Percentiles rank a stretch among this genome's conserved stretches.
phyloP scores from a whole-genome alignment of 2,888 invertebrate species.

The Watsonalla binaria region DNA sequence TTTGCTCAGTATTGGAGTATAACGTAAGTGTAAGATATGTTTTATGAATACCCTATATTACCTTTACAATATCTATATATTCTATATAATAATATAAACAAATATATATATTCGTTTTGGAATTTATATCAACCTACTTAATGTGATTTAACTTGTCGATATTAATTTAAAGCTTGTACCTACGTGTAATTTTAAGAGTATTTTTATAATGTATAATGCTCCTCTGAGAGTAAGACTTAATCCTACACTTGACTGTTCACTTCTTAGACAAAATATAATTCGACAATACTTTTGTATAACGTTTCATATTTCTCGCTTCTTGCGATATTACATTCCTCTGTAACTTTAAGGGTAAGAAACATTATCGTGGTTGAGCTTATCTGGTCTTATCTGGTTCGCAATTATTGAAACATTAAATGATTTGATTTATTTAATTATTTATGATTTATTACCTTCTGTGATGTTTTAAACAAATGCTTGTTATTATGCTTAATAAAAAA shows the following conservation, averaged over 20 bases:
- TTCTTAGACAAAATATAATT: constrained; percentile 45
- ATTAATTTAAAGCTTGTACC: not conserved
- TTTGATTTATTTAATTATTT: not conserved
- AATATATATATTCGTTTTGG: constrained; percentile 18
- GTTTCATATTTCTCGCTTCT: constrained; percentile 34
- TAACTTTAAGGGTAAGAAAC: constrained; percentile 30
- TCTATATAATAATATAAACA: constrained; percentile 38
- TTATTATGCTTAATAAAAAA: too few relatives aligned
- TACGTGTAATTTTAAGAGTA: not conserved
- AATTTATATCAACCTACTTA: not conserved
- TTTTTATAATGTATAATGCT: constrained; percentile 34
- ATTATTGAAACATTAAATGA: constrained; percentile 5
- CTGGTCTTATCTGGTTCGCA: constrained; percentile 25
- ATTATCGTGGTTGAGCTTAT: constrained; percentile 38
- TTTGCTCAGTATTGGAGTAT: constrained; percentile 51
- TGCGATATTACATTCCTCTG: constrained; percentile 23
- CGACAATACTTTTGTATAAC: constrained; percentile 58
- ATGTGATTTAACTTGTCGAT: not conserved
- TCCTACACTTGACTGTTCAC: constrained; percentile 46
- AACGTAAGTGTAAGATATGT: constrained; percentile 29
- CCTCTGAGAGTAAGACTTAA: constrained; percentile 35
- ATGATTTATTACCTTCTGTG: too few relatives aligned
- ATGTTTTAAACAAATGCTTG: too few relatives aligned
- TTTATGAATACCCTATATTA: constrained; percentile 19
- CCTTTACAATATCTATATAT: constrained; percentile 7